Evolutionary conservation across 2,888 invertebrate species (phyloP).

Genomic region (Eurytoma californica): DNA sequence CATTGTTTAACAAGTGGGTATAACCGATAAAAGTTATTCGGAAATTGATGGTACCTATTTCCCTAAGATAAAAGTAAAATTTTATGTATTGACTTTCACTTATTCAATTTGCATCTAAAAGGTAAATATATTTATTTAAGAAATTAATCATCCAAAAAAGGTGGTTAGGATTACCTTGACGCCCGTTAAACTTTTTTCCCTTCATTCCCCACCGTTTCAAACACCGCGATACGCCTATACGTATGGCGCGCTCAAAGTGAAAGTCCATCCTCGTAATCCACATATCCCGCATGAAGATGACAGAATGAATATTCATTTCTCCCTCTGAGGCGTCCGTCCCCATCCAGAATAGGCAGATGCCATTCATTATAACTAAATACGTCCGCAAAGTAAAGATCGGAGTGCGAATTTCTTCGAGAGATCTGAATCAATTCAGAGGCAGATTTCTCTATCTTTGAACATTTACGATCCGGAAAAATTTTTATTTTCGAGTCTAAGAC

Average conservation of each 20-base stretch:
- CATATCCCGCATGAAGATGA: constrained; percentile 16
- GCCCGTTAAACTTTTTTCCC: constrained; percentile 12
- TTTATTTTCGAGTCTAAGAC: no score
- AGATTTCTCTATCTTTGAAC: no score
- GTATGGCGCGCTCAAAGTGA: constrained; percentile 33
- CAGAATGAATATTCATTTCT: constrained; percentile 38
- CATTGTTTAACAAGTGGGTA: no score
- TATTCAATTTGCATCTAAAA: constrained; percentile 4
- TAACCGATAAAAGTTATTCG: no score
- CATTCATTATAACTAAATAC: constrained; percentile 18
- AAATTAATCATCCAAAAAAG: neutral
- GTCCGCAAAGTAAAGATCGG: no score
- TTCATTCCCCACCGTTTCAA: neutral
- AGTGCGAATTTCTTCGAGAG: neutral
- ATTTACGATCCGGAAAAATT: no score
- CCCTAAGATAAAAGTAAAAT: neutral
- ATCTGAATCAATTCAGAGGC: no score
- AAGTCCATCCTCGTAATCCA: constrained; percentile 44
- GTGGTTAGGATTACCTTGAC: neutral
- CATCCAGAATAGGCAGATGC: neutral
- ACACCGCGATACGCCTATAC: neutral
- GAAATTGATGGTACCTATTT: no score
- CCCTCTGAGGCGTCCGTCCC: neutral
- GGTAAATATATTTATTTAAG: neutral
- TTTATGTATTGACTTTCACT: constrained; percentile 9